These are phyloP conservation scores for Aphis gossypii DNA, from an alignment of 1,140 invertebrate genomes.

Conservation along the genomic window DNA sequence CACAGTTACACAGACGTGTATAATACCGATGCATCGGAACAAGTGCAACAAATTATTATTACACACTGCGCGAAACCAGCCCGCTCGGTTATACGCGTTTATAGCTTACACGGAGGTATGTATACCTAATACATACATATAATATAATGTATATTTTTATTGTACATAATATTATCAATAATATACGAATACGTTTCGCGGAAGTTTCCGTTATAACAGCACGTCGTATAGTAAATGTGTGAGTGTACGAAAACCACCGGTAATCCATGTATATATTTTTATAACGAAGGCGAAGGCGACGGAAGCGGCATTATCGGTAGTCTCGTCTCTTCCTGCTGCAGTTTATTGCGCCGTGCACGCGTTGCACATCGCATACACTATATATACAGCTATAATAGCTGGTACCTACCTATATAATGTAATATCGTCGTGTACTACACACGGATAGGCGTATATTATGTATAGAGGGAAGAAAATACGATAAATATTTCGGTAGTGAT, in stretches of 20 bases:
- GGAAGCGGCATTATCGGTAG: too few relatives aligned
- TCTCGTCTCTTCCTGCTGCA: too few relatives aligned
- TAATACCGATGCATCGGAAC: neutral
- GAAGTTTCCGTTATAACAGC: neutral
- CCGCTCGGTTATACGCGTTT: neutral
- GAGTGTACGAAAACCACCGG: neutral
- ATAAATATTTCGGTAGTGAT: slow-evolving; percentile 27
- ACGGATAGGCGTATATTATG: too few relatives aligned
- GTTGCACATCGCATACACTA: too few relatives aligned
- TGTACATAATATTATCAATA: neutral
- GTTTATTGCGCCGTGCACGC: too few relatives aligned
- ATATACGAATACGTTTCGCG: neutral
- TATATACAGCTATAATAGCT: too few relatives aligned
- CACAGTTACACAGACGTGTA: neutral
- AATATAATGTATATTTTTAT: neutral
- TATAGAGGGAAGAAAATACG: neutral
- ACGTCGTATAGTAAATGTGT: neutral
- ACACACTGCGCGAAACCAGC: neutral
- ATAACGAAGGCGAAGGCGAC: too few relatives aligned
- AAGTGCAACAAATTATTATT: neutral
- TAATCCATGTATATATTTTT: too few relatives aligned
- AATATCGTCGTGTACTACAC: neutral
- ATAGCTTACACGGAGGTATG: neutral
- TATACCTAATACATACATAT: neutral
- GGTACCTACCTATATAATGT: neutral